A percentile compares a stretch with the other conserved stretches of the same genome.
Evolutionary conservation across 37 sponge, comb jelly and placozoan species (phyloP).

Genomic region (Haliclona indistincta): DNA sequence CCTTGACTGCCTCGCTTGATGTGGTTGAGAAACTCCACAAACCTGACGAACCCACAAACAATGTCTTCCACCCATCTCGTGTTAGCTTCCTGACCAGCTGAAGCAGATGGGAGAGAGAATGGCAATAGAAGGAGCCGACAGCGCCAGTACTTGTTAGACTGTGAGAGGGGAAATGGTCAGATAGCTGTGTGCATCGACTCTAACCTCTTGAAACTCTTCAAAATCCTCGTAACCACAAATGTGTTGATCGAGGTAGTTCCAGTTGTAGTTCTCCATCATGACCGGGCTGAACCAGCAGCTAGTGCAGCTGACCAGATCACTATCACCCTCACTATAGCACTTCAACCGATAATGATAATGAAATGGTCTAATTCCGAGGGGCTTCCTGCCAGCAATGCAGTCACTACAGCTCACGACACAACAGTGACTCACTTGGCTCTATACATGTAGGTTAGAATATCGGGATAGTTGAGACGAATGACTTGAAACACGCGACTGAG

Average conservation of each 20-base stretch:
- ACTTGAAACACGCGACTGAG: constrained; percentile 60
- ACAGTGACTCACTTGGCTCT: constrained; percentile 30
- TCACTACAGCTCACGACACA: not conserved
- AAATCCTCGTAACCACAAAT: constrained; percentile 67
- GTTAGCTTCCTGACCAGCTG: not conserved
- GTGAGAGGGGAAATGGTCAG: not conserved
- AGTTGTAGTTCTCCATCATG: constrained; percentile 68
- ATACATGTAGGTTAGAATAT: constrained; percentile 43
- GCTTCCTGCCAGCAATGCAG: not conserved
- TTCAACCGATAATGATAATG: not conserved
- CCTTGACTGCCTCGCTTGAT: constrained; percentile 64
- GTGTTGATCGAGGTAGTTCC: constrained; percentile 87
- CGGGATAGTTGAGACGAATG: constrained; percentile 35
- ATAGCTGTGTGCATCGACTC: not conserved
- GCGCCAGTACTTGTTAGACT: constrained; percentile 62
- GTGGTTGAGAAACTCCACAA: constrained; percentile 72
- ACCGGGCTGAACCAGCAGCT: constrained; percentile 13
- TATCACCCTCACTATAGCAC: not conserved
- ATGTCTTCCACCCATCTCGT: constrained; percentile 4
- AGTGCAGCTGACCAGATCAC: not conserved
- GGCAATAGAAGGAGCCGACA: constrained; percentile 73
- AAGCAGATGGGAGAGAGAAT: not conserved
- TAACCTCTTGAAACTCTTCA: constrained; percentile 51
- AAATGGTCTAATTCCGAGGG: not conserved
- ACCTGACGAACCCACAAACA: constrained; percentile 53